A percentile compares a stretch with the other conserved stretches of the same genome.
Evolutionary conservation across 2,888 invertebrate genomes (phyloP).

Genomic region (Tetropium fuscum): DNA sequence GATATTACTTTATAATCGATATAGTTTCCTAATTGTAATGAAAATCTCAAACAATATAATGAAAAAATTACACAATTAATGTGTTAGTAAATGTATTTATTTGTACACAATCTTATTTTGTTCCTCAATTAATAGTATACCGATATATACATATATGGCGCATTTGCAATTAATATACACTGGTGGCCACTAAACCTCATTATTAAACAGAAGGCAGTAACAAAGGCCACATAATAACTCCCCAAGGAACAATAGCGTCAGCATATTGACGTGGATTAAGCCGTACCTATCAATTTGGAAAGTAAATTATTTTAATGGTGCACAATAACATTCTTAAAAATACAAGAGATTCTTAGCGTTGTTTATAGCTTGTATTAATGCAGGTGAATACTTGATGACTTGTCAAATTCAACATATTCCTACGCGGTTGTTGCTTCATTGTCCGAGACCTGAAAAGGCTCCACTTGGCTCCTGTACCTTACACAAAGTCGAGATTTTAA

Average conservation of each 20-base stretch:
- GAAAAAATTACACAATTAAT: too few species aligned
- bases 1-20: too few species aligned
- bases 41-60: too few species aligned
- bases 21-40: too few species aligned
- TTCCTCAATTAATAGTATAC: too few species aligned
- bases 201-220: conserved; percentile 47
- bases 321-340: conserved; percentile 54
- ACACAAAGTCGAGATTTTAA: conserved; percentile 62
- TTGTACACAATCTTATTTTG: too few species aligned
- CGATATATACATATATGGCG: too few species aligned
- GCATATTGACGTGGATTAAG: conserved; percentile 57
- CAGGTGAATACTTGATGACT: conserved; percentile 62
- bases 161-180: conserved; percentile 49
- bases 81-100: too few species aligned
- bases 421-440: conserved; percentile 55
- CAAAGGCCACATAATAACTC: conserved; percentile 41
- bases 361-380: conserved; percentile 59
- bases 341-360: conserved; percentile 52
- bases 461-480: conserved; percentile 62
- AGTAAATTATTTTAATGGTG: conserved; percentile 56
- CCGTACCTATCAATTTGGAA: conserved; percentile 59
- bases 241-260: conserved; percentile 48
- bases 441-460: conserved; percentile 60
- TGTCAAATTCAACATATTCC: conserved; percentile 47
- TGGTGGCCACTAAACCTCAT: conserved; percentile 48